phyloP scores from a whole-genome alignment of 2,113 vertebrate genomes.

The Hoplias malabaricus region DNA sequence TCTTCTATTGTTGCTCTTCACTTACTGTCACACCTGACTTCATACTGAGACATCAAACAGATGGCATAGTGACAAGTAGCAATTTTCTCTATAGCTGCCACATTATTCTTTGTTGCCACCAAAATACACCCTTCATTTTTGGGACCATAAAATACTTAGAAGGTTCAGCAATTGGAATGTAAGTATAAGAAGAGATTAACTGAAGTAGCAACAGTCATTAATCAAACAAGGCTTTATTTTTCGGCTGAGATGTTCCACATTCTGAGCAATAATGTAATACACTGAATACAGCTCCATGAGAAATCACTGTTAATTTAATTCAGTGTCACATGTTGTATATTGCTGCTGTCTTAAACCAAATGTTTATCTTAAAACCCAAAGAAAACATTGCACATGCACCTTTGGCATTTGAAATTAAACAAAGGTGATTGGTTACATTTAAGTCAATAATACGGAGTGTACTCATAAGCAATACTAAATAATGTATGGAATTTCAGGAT shows the following conservation, averaged over 20 bases:
- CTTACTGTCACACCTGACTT: constrained; percentile 71
- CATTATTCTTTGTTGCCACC: constrained; percentile 39
- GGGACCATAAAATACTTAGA: constrained; percentile 11
- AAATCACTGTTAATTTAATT: background rate
- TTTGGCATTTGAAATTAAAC: background rate
- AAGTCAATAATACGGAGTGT: background rate
- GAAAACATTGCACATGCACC: background rate
- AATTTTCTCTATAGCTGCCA: constrained; percentile 62
- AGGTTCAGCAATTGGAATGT: background rate
- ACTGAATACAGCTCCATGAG: background rate
- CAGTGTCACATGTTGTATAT: too few species aligned
- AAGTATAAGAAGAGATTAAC: background rate
- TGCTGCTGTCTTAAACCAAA: background rate
- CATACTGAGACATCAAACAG: constrained; percentile 71
- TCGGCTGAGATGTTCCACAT: background rate
- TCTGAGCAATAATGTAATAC: background rate
- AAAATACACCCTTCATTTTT: constrained; percentile 27
- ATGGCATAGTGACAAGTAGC: constrained; percentile 65
- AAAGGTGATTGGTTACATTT: background rate
- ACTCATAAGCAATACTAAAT: background rate
- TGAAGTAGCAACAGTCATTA: background rate
- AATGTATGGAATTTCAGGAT: background rate
- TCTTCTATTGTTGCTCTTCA: constrained; percentile 44
- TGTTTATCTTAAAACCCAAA: background rate
- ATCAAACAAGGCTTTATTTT: background rate